Percentiles rank a stretch among this genome's conserved stretches.
These are phyloP conservation scores for Otocyon megalotis DNA, from an alignment of 2,113 vertebrate genomes.

Conservation along the genomic window DNA sequence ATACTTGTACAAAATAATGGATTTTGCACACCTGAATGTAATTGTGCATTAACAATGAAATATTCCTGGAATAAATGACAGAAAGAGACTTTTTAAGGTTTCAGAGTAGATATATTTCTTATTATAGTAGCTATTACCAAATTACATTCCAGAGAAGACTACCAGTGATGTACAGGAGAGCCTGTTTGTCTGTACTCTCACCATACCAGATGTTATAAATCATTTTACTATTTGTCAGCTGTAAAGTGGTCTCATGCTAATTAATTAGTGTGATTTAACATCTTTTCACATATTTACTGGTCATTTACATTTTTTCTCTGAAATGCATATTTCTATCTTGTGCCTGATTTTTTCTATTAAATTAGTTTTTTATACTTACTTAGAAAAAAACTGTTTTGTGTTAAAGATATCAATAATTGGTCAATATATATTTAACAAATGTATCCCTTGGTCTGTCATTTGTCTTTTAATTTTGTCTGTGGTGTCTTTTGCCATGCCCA, in stretches of 20 bases:
- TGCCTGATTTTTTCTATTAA: background rate
- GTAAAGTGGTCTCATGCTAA: background rate
- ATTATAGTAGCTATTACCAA: background rate
- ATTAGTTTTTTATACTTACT: background rate
- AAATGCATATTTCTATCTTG: slow-evolving; percentile 14
- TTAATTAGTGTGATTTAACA: background rate
- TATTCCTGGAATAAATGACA: slow-evolving; percentile 1
- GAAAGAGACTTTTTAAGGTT: background rate
- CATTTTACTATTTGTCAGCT: background rate
- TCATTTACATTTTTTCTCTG: slow-evolving; percentile 20
- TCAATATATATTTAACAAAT: background rate
- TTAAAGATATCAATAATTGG: background rate
- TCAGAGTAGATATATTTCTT: background rate
- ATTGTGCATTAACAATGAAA: background rate
- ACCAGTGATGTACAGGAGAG: background rate
- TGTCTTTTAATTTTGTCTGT: slow-evolving; percentile 51
- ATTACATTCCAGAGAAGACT: background rate
- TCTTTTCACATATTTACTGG: background rate
- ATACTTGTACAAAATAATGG: background rate
- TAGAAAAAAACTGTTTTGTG: slow-evolving; percentile 24
- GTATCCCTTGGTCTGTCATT: background rate
- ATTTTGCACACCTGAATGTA: background rate
- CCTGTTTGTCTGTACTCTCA: background rate
- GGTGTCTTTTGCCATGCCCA: background rate
- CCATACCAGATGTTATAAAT: background rate